Base-by-base conservation (phyloP, 2,113 vertebrate genomes). In the Pungitius pungitius region DNA sequence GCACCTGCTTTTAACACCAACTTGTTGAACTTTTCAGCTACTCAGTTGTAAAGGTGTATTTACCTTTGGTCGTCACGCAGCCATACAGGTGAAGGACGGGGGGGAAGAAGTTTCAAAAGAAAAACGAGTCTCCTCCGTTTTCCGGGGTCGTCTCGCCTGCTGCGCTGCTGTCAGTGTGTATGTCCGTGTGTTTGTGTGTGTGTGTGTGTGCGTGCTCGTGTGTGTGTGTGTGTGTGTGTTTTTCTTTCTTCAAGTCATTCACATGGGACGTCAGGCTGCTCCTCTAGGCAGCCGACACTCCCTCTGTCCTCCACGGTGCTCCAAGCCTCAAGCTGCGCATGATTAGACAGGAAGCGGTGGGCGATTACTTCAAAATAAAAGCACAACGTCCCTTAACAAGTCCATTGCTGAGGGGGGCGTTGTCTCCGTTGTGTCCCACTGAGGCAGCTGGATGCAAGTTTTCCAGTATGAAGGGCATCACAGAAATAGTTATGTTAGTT, bases 41-140 rank as follows among this genome's bases (percentile, higher is more conserved):
- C 37, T 22, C 6, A 61, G 24, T 7, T 15, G 1, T 45, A 55
- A 67, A 67, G 24, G 35, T 17, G 45, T 17, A 30, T 35, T 85
- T 89, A 87, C 89, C 85, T 88, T 74, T 65, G 1, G 77, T 88
- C 57, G 68, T 87, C 82, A 85, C 58, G 55, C 68, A 51, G 80
- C 76, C 88, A 88, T 87, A 35, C 75, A 74, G 85, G 54, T 78
- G 18, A 55, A 45, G 43, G 35, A 22, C n/a, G 20, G 47, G 82
- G 43, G 55, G 69, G 75, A 77, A 82, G 57, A 85, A 67, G 70
- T 77, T 42, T 49, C 18, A 60, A 61, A 75, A 78, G 18, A 65
- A 62, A 52, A 68, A 0, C 35, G 24, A 35, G 6, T 35, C 49
- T 40, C 24, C 43, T 67, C 66, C 0, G 78, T 33, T 85, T 51